Evolutionary conservation across 2,113 vertebrate species (phyloP).

Genomic region (Arothron firmamentum): DNA sequence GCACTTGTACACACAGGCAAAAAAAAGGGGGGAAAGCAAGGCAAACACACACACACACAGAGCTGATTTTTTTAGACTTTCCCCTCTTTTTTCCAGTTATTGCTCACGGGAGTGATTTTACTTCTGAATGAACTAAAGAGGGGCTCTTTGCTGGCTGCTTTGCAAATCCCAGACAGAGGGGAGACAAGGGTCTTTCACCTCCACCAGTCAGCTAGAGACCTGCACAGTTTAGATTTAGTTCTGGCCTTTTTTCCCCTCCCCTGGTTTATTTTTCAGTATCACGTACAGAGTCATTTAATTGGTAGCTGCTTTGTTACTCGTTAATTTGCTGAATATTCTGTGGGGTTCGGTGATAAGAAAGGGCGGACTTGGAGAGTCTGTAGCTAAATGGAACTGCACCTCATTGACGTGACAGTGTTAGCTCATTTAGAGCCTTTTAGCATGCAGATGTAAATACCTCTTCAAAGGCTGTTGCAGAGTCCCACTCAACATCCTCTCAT

Average conservation of each 20-base stretch:
- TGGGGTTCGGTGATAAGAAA: slow-evolving; percentile 12
- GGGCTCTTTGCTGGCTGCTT: slow-evolving; percentile 19
- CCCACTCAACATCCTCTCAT: slow-evolving; percentile 56
- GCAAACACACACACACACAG: slow-evolving; percentile 9
- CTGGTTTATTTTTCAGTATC: slow-evolving; percentile 25
- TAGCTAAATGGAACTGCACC: slow-evolving; percentile 46
- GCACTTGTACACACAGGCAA: slow-evolving; percentile 11
- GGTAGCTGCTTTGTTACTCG: slow-evolving; percentile 22
- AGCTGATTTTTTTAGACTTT: slow-evolving; percentile 26
- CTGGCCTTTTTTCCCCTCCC: slow-evolving; percentile 5
- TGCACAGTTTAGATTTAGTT: slow-evolving; percentile 53
- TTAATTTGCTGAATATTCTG: slow-evolving; percentile 39
- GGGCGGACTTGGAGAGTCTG: slow-evolving; percentile 12
- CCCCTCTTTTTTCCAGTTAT: slow-evolving; percentile 19
- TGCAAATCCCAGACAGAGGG: slow-evolving; percentile 9
- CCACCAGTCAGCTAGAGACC: slow-evolving; percentile 51
- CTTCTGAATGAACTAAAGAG: slow-evolving; percentile 16
- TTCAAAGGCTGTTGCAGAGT: slow-evolving; percentile 54
- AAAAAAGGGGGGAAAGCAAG: background rate
- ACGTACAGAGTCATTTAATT: slow-evolving; percentile 18
- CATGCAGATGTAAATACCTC: slow-evolving; percentile 51
- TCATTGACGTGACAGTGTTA: slow-evolving; percentile 39
- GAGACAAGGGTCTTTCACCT: slow-evolving; percentile 40
- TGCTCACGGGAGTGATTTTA: slow-evolving; percentile 1
- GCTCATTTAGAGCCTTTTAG: slow-evolving; percentile 55